These are phyloP conservation scores for Marasmarcha lunaedactyla DNA, from an alignment of 2,888 invertebrate species.

Conservation along the genomic window DNA sequence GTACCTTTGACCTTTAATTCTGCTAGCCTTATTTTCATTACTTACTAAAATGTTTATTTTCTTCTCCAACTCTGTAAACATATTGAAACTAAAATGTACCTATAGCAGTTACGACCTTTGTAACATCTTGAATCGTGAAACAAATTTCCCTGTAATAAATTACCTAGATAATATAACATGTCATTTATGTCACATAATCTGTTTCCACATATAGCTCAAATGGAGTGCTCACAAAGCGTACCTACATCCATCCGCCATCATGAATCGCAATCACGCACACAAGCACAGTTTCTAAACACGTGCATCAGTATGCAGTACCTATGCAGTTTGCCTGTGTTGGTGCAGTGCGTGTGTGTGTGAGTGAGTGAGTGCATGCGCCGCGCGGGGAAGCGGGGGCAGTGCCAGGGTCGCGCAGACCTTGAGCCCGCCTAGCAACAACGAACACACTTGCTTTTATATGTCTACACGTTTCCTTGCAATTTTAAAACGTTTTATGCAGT, in stretches of 20 bases:
- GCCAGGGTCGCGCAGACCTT: slow-evolving; percentile 59
- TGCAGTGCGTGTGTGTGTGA: slow-evolving; percentile 48
- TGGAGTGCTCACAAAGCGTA: slow-evolving; percentile 18
- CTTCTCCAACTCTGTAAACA: no score
- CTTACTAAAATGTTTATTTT: no score
- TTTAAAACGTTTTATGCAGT: slow-evolving; percentile 51
- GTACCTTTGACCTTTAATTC: no score
- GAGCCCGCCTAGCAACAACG: slow-evolving; percentile 61
- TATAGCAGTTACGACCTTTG: no score
- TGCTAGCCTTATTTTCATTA: no score
- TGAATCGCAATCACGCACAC: slow-evolving; percentile 28
- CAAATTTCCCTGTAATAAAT: no score
- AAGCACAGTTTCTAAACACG: slow-evolving; percentile 9
- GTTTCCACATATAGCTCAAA: slow-evolving; percentile 42
- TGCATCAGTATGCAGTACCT: slow-evolving; percentile 15
- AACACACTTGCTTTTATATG: slow-evolving; percentile 46
- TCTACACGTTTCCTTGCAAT: slow-evolving; percentile 55
- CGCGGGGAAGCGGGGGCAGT: slow-evolving; percentile 27
- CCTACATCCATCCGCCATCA: slow-evolving; percentile 22
- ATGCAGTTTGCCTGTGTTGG: slow-evolving; percentile 18
- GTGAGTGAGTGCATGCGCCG: slow-evolving; percentile 23
- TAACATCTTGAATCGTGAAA: no score
- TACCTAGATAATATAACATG: no score
- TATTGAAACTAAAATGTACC: no score
- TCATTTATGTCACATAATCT: slow-evolving; percentile 36